Conservation (phyloP, 1,140 invertebrate genomes). For the Drosophila nebulosa region DNA sequence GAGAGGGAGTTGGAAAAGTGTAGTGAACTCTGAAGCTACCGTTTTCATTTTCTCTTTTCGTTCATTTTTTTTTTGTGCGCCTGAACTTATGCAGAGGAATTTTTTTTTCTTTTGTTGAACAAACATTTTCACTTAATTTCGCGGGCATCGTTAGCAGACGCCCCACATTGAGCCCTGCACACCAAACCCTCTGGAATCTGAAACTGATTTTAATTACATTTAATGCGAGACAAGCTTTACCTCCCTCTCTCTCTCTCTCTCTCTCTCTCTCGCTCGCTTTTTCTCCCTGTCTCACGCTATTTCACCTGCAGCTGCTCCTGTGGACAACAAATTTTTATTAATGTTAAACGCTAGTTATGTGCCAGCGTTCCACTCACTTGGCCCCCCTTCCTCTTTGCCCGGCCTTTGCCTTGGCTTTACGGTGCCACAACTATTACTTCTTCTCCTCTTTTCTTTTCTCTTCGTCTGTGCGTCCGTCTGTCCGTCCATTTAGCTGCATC, state of each 20-base stretch:
- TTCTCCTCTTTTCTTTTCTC: neutral
- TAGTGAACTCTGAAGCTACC: neutral
- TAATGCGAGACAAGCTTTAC: slow-evolving; percentile 39
- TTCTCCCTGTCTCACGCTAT: neutral
- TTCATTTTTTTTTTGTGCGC: slow-evolving; percentile 11
- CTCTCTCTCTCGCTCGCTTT: neutral
- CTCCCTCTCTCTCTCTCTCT: neutral
- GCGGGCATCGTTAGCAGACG: slow-evolving; percentile 33
- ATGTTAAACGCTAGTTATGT: slow-evolving; percentile 60
- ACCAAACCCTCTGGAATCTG: slow-evolving; percentile 1
- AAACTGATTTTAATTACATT: slow-evolving; percentile 61
- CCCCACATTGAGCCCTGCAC: neutral
- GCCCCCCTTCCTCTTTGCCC: neutral
- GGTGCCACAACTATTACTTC: neutral
- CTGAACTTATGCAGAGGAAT: slow-evolving; percentile 47
- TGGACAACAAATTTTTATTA: slow-evolving; percentile 54
- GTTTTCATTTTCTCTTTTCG: slow-evolving; percentile 10
- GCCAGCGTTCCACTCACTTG: neutral
- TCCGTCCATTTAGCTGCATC: neutral
- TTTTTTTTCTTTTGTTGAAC: slow-evolving; percentile 21
- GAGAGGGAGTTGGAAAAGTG: neutral
- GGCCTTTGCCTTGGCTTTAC: neutral
- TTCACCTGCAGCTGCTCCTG: slow-evolving; percentile 28
- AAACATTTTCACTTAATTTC: slow-evolving; percentile 62
- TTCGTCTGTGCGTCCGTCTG: neutral